A percentile compares a stretch with the other conserved stretches of the same genome.
Evolutionary conservation across 2,113 vertebrate genomes (phyloP).

Genomic region (Ptyas mucosa): DNA sequence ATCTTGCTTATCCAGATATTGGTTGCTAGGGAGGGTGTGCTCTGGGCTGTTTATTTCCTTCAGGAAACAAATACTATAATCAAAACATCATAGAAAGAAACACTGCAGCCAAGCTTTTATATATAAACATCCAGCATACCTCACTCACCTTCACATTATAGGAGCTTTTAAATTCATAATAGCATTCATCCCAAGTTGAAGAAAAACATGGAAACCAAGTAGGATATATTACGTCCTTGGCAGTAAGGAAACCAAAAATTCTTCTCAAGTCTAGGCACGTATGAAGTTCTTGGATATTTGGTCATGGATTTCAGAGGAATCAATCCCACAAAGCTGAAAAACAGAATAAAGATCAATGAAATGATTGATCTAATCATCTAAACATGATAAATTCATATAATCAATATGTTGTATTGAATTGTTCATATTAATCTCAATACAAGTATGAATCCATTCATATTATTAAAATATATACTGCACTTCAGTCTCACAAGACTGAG

Average conservation of each 20-base stretch:
- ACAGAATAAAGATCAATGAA: neutral
- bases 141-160: neutral
- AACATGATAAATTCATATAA: neutral
- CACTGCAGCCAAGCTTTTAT: neutral
- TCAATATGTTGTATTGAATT: neutral
- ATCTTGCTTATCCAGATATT: neutral
- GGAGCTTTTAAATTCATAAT: neutral
- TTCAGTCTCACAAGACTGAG: neutral
- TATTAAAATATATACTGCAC: constrained; percentile 7
- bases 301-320: neutral
- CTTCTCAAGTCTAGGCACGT: neutral
- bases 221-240: neutral
- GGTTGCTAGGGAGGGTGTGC: neutral
- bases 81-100: neutral
- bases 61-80: neutral
- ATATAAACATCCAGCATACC: neutral
- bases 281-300: neutral
- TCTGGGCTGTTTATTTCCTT: neutral
- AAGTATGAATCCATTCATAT: neutral
- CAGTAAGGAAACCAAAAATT: neutral
- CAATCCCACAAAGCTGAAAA: neutral
- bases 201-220: neutral
- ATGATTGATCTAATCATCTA: neutral
- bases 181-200: neutral
- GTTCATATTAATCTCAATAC: neutral